These are phyloP conservation scores for Pyralis farinalis DNA, from an alignment of 2,888 invertebrate genomes.

Conservation along the genomic window DNA sequence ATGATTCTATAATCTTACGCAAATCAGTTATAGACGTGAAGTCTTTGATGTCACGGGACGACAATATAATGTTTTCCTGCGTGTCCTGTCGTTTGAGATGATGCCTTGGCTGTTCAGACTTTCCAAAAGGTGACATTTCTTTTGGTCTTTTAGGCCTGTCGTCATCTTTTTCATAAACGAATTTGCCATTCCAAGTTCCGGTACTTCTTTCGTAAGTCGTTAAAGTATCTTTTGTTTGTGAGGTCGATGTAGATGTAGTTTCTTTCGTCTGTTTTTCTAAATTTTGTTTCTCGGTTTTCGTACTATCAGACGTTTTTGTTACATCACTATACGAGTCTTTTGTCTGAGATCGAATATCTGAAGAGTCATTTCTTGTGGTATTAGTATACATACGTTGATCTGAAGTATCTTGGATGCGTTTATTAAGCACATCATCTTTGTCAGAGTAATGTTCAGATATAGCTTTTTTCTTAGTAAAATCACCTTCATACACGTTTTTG, in stretches of 20 bases:
- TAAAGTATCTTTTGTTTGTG: constrained; percentile 62
- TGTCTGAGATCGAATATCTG: constrained; percentile 40
- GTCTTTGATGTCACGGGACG: constrained; percentile 72
- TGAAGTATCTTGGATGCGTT: constrained; percentile 40
- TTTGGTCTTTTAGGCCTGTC: constrained; percentile 64
- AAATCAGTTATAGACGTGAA: constrained; percentile 73
- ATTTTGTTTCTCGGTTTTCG: constrained; percentile 70
- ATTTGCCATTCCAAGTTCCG: constrained; percentile 81
- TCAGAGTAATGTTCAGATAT: constrained; percentile 56
- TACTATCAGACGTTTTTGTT: constrained; percentile 55
- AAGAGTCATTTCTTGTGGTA: constrained; percentile 39
- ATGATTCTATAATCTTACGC: constrained; percentile 67
- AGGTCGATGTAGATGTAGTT: constrained; percentile 44
- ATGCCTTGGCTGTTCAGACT: constrained; percentile 61
- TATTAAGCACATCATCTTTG: constrained; percentile 42
- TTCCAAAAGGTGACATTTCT: constrained; percentile 67
- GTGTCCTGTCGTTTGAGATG: constrained; percentile 72
- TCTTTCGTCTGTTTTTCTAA: constrained; percentile 73
- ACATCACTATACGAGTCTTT: constrained; percentile 49
- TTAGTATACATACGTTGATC: constrained; percentile 36
- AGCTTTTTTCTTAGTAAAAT: constrained; percentile 65
- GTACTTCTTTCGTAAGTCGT: constrained; percentile 71
- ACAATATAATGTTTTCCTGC: constrained; percentile 71
- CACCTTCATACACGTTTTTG: constrained; percentile 64
- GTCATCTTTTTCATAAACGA: constrained; percentile 72